These are phyloP conservation scores for Pentamera pediparva DNA, from an alignment of 53 echinoderm and acorn worm genomes.

Conservation along the genomic window DNA sequence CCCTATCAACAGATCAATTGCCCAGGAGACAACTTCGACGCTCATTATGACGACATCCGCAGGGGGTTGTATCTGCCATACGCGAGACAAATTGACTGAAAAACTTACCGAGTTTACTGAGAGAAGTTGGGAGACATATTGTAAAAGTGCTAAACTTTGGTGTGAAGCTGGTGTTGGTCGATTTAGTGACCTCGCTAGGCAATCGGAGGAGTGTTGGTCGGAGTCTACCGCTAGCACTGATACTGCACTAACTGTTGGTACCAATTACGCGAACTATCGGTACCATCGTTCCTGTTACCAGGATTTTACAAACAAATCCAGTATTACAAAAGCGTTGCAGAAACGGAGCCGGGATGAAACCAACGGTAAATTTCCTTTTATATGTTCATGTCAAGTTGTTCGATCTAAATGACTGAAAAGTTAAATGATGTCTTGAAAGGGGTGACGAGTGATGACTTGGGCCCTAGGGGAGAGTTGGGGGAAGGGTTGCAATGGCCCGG, in stretches of 20 bases:
- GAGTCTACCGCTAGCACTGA: neutral
- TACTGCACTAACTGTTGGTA: neutral
- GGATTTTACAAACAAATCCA: neutral
- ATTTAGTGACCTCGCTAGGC: neutral
- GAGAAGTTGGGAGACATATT: neutral
- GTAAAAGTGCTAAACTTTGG: neutral
- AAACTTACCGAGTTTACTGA: neutral
- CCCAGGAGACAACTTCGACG: no score
- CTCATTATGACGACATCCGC: neutral
- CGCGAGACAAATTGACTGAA: neutral
- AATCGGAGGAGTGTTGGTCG: neutral
- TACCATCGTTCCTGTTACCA: constrained; percentile 7
- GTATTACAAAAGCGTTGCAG: neutral
- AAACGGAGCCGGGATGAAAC: neutral
- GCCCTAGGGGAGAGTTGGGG: no score
- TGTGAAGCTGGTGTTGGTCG: neutral
- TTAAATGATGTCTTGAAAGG: no score
- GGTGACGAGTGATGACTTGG: no score
- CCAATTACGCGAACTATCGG: neutral
- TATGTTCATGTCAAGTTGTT: no score
- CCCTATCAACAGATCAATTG: no score
- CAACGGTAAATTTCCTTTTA: neutral
- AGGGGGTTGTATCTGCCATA: neutral
- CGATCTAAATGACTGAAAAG: no score
- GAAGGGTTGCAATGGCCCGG: no score